Percentiles rank a stretch among this genome's conserved stretches.
Evolutionary conservation across 92 coral and sea anemone genomes (phyloP).

Genomic region (Epizoanthus ramosus): DNA sequence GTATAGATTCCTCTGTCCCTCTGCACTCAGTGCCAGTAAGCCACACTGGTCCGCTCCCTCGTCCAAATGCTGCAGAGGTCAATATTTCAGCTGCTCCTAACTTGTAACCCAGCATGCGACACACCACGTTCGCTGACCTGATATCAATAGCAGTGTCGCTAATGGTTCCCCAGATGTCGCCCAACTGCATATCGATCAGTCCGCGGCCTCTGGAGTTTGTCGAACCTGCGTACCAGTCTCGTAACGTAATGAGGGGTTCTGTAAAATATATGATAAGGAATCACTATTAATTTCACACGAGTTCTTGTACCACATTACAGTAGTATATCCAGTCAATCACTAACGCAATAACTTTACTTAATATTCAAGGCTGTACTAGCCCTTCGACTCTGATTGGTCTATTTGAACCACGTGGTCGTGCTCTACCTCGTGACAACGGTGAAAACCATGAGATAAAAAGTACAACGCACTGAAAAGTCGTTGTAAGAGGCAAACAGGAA

Average conservation of each 20-base stretch:
- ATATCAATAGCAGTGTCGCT: conserved; percentile 19
- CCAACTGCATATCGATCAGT: conserved; percentile 1
- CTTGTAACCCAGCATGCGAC: conserved; percentile 17
- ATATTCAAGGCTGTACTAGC: too few species aligned
- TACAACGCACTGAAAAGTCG: too few species aligned
- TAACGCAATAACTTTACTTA: too few species aligned
- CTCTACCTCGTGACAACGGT: too few species aligned
- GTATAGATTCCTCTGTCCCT: conserved; percentile 12
- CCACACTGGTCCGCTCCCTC: conserved; percentile 14
- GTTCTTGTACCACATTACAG: too few species aligned
- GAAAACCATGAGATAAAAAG: too few species aligned
- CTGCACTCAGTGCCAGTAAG: background rate
- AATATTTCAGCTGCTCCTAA: conserved; percentile 1
- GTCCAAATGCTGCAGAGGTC: background rate
- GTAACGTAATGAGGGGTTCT: conserved; percentile 1
- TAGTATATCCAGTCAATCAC: too few species aligned
- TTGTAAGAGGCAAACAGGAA: background rate
- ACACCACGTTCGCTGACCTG: conserved; percentile 15
- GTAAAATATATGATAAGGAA: background rate
- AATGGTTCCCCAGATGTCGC: conserved; percentile 9
- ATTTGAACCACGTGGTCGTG: too few species aligned
- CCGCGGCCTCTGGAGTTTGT: background rate
- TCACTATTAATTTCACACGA: too few species aligned
- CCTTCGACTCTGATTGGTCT: too few species aligned
- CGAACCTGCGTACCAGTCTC: too few species aligned